Base-by-base conservation (phyloP, 2,888 invertebrate species). In the Nemotelus pantherinus region DNA sequence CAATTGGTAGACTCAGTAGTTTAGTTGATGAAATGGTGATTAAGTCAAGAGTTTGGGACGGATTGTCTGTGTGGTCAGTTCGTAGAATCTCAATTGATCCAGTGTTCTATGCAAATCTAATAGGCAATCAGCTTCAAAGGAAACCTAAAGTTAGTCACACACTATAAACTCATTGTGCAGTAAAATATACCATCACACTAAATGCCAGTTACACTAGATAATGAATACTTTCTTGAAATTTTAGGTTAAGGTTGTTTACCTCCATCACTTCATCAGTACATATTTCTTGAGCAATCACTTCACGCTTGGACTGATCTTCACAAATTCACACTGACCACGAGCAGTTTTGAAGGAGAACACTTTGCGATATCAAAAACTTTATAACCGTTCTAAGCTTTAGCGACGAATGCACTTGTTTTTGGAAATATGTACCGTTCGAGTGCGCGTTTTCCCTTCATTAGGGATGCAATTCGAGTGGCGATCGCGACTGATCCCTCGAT, bases 191-290 rank as follows among this genome's bases (percentile, higher is more conserved):
- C 25, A 25, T 25, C 25, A 25, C 25, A 25, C 25, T 25, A 25
- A 25, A 25, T 25, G 25, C 25, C 25, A 25, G 25, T 25, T 25
- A 25, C 25, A 25, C 25, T 25, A 25, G 57, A 57, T 57, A 57
- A 57, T 57, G 25, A 25, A 57, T 25, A 58, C 43, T 72, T 60
- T 74, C 63, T 47, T 74, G 10, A 10, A 60, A 41, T 74, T 74
- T 60, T 41, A 63, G 77, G 79, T 79, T 72, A 79, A 79, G 79
- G 79, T 77, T 75, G 65, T 79, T 79, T 71, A 79, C 79, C 79
- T 72, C 68, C 44, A 4, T 58, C 45, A 7, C 10, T 39, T 3
- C 7, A 74, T 2, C 48, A 65, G 44, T n/a, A 65, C 53, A n/a
- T 3, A 53, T 43, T 41, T 70, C 74, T 74, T 74, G 41, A 48